Evolutionary conservation across 2,888 invertebrate species (phyloP).

Genomic region (Agrotis ipsilon): DNA sequence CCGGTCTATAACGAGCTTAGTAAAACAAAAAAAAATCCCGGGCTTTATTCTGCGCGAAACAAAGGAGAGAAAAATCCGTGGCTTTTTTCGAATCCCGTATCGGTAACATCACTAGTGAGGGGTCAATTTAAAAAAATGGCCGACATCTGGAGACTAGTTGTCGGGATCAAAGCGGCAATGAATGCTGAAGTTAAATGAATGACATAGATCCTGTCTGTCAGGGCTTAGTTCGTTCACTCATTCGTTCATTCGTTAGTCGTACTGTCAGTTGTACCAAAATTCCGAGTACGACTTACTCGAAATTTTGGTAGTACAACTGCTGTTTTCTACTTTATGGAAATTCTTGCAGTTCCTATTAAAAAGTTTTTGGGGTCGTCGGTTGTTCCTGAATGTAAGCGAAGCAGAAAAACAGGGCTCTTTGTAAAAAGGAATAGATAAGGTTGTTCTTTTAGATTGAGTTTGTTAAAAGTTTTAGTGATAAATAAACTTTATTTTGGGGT

Average conservation of each 20-base stretch:
- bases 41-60: neutral
- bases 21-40: constrained; percentile 3
- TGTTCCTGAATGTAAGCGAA: constrained; percentile 33
- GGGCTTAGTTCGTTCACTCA: constrained; percentile 33
- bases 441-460: constrained; percentile 50
- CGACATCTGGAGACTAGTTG: constrained; percentile 50
- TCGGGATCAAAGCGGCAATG: constrained; percentile 57
- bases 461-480: constrained; percentile 48
- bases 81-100: constrained; percentile 30
- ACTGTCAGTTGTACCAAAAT: no score
- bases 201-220: constrained; percentile 58
- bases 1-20: constrained; percentile 24
- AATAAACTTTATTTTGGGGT: constrained; percentile 40
- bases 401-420: constrained; percentile 33
- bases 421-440: constrained; percentile 45
- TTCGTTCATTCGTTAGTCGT: constrained; percentile 16
- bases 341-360: constrained; percentile 53
- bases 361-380: constrained; percentile 48
- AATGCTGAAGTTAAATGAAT: constrained; percentile 59
- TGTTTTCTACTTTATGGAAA: constrained; percentile 45
- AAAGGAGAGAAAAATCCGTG: constrained; percentile 14
- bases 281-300: neutral
- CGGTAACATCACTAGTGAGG: constrained; percentile 45
- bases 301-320: constrained; percentile 2
- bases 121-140: constrained; percentile 61